These are phyloP conservation scores for Rhinogobius similis DNA, from an alignment of 2,113 vertebrate genomes.

Conservation along the genomic window DNA sequence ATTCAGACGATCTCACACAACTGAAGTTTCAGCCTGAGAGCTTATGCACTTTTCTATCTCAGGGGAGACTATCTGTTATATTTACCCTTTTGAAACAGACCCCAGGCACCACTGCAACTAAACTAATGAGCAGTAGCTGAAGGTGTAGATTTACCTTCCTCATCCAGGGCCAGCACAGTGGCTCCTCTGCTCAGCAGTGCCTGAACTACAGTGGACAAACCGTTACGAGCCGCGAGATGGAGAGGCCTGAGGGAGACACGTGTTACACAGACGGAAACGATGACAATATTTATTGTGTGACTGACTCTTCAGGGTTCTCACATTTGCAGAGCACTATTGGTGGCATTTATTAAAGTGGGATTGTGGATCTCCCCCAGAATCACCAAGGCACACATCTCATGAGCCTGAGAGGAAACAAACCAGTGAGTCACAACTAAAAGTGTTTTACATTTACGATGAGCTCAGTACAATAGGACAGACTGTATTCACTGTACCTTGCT, in stretches of 20 bases:
- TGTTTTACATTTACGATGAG: background rate
- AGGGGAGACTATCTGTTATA: too few species aligned
- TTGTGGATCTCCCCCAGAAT: conserved; percentile 96
- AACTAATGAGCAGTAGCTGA: background rate
- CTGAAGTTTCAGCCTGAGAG: too few species aligned
- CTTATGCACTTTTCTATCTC: too few species aligned
- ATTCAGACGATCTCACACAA: too few species aligned
- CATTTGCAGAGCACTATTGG: conserved; percentile 96
- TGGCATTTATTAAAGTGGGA: conserved; percentile 95
- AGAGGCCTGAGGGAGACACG: conserved; percentile 83
- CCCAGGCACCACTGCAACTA: background rate
- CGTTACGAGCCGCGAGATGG: conserved; percentile 94
- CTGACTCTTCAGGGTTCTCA: conserved; percentile 69
- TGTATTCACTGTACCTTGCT: conserved; percentile 82
- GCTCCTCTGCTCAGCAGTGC: conserved; percentile 94
- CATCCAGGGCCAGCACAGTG: conserved; percentile 95
- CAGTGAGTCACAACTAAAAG: background rate
- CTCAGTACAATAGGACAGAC: background rate
- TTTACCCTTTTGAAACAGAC: background rate
- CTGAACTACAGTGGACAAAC: conserved; percentile 94
- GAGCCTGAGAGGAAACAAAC: conserved; percentile 78
- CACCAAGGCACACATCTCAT: conserved; percentile 98
- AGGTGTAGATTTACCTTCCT: conserved; percentile 82
- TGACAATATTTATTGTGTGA: background rate
- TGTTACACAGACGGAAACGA: background rate